Evolutionary conservation across 2,888 invertebrate species (phyloP), one percentile per base, ranked within the genome.

Genomic region (Eretmocerus hayati): DNA sequence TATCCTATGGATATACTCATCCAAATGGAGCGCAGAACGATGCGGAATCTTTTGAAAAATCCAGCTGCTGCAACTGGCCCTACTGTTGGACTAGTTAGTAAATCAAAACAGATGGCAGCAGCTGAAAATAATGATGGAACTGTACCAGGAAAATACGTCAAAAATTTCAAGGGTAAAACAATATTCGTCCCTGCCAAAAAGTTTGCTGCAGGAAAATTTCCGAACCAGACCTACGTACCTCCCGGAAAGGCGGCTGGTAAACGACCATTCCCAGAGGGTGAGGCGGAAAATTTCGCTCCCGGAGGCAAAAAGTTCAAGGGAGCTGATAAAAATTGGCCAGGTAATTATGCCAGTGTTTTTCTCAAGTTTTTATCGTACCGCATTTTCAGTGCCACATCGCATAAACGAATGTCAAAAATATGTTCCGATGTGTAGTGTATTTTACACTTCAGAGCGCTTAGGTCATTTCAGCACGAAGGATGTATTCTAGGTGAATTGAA

Each of bases 1-100:
- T 63, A 63, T 45, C 56, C 56, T 9, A 70, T 69, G 43, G 71
- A 71, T 50, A 66, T 67, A 11, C 67, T 66, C 9, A 69, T 71
- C 39, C 51, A 64, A 13, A 64, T 71, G 64, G 67, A 71, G 53
- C 66, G 69, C 20, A 56, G 65, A 38, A 56, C 57, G 22, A 61
- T 67, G 58, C 57, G 61, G 13, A 67, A 64, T 38, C 52, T 67
- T 5, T 35, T 54, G 3, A 55, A 57, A 16, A 41, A 50, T 2
- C 54, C 56, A 4, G 45, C 54, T 8, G 30, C 22, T 21, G 18
- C 5, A 9, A 42, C n/a, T 20, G 42, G 21, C 15, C 19, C 8
- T 21, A 47, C 54, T 6, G 48, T 56, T 8, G 46, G 58, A 8
- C 31, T 57, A 2, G 52, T 54, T 18, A 54, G 54, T 37, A 54